Conservation (phyloP, 1,140 invertebrate genomes). For the Drosophila carrolli region DNA sequence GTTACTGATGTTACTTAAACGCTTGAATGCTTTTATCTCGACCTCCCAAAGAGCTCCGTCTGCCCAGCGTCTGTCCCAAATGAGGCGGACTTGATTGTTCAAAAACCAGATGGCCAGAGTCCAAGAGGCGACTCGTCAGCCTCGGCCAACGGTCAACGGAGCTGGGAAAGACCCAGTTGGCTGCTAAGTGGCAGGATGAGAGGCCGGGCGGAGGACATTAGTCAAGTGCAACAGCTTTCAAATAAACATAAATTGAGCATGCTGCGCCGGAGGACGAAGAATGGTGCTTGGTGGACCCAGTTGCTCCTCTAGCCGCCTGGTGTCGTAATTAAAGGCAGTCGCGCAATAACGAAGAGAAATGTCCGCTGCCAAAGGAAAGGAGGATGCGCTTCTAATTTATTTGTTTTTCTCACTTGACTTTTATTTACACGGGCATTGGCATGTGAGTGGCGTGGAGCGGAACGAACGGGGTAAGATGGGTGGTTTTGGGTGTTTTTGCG, state of each 20-base stretch:
- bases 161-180: neutral
- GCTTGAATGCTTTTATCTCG: no score
- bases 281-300: conserved; percentile 35
- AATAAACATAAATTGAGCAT: conserved; percentile 74
- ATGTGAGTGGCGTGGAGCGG: conserved; percentile 44
- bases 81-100: neutral
- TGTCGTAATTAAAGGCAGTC: conserved; percentile 76
- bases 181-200: conserved; percentile 26
- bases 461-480: neutral
- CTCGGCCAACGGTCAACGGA: no score
- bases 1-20: no score
- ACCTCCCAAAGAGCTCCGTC: no score
- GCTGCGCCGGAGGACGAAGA: conserved; percentile 14
- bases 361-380: conserved; percentile 46
- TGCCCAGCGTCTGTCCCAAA: neutral
- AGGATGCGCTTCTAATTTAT: conserved; percentile 62
- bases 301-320: conserved; percentile 29
- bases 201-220: conserved; percentile 40
- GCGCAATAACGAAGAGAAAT: conserved; percentile 74
- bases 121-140: neutral
- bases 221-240: conserved; percentile 59
- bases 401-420: conserved; percentile 73
- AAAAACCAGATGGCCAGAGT: conserved; percentile 6
- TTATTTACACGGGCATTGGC: conserved; percentile 80
- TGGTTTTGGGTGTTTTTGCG: neutral